phyloP scores from a whole-genome alignment of 2,888 invertebrate genomes.

The Schizaphis graminum region DNA sequence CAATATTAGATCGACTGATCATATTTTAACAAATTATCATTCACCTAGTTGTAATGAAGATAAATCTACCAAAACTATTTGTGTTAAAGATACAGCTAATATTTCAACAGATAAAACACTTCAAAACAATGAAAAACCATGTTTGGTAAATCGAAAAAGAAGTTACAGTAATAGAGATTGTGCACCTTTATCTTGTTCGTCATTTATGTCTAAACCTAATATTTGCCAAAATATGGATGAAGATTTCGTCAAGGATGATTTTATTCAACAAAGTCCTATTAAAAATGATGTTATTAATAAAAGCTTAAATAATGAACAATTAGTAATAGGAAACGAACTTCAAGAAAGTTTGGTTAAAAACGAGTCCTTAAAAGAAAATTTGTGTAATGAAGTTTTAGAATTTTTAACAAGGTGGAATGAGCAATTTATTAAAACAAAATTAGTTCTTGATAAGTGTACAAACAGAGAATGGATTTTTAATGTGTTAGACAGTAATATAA shows the following conservation, averaged over 20 bases:
- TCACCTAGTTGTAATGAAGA: background rate
- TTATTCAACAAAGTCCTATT: slow-evolving; percentile 34
- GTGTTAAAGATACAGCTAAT: slow-evolving; percentile 20
- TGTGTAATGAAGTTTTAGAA: background rate
- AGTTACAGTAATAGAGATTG: slow-evolving; percentile 43
- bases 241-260: background rate
- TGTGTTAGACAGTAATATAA: slow-evolving; percentile 32
- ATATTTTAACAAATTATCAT: background rate
- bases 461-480: slow-evolving; percentile 56
- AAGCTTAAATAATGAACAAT: background rate
- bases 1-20: background rate
- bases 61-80: background rate
- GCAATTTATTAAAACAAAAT: slow-evolving; percentile 22
- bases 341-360: background rate
- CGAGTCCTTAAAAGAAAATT: background rate
- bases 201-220: slow-evolving; percentile 14
- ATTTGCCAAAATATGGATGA: background rate
- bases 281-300: background rate
- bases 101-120: background rate
- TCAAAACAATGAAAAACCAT: background rate
- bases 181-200: slow-evolving; percentile 44
- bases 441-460: slow-evolving; percentile 35
- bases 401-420: slow-evolving; percentile 47
- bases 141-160: slow-evolving; percentile 45
- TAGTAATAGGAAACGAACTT: background rate